These are phyloP conservation scores for Thelaira solivaga DNA, from an alignment of 2,888 invertebrate genomes.

Conservation along the genomic window DNA sequence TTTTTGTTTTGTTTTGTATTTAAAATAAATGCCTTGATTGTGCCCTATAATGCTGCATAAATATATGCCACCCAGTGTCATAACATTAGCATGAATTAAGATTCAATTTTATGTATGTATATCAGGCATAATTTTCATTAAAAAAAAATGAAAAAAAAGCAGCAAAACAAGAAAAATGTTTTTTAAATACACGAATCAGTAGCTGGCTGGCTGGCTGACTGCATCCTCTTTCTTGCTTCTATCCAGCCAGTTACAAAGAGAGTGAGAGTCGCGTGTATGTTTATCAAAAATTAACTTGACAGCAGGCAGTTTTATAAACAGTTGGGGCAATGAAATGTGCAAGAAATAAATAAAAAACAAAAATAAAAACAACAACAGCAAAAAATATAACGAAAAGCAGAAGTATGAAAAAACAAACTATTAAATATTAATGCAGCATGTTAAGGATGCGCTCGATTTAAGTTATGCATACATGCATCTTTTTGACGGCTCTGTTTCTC, in stretches of 20 bases:
- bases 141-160: not conserved
- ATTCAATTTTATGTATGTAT: constrained; percentile 43
- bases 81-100: constrained; percentile 62
- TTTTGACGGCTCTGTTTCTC: constrained; percentile 64
- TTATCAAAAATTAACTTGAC: constrained; percentile 66
- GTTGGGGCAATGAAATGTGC: constrained; percentile 43
- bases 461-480: constrained; percentile 66
- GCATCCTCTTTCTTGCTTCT: constrained; percentile 37
- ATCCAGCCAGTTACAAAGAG: not conserved
- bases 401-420: constrained; percentile 9
- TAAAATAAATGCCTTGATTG: constrained; percentile 34
- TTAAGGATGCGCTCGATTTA: constrained; percentile 65
- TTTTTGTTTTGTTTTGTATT: too few species aligned
- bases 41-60: constrained; percentile 44
- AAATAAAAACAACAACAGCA: not conserved
- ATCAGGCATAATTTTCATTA: constrained; percentile 24
- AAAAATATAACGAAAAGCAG: not conserved
- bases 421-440: constrained; percentile 55
- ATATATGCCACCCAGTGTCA: constrained; percentile 65
- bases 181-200: constrained; percentile 51
- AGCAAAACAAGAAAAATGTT: not conserved
- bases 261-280: constrained; percentile 64
- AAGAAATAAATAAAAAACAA: too few species aligned
- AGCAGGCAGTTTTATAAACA: constrained; percentile 60
- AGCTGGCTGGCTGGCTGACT: constrained; percentile 44